Evolutionary conservation across 2,888 invertebrate species (phyloP).

Genomic region (Monoplex corrugatus): DNA sequence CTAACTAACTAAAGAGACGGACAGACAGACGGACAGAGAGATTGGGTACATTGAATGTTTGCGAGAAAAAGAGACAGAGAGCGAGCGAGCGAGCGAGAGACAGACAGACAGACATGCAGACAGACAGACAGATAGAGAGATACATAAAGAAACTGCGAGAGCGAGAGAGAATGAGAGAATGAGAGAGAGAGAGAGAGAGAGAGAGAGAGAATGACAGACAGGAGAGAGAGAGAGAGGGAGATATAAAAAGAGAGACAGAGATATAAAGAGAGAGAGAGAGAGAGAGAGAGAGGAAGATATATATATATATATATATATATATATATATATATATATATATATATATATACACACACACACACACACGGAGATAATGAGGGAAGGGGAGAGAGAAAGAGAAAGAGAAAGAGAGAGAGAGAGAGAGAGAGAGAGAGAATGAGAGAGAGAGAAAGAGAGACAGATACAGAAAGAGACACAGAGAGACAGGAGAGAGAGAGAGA

Average conservation of each 20-base stretch:
- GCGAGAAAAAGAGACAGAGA: too few species aligned
- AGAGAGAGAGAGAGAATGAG: background rate
- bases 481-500: conserved; percentile 16
- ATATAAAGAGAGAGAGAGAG: background rate
- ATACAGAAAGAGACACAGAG: too few species aligned
- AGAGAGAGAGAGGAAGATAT: background rate
- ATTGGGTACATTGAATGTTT: too few species aligned
- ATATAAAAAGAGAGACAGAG: background rate
- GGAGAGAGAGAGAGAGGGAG: background rate
- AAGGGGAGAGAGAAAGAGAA: background rate
- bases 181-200: background rate
- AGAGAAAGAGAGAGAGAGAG: background rate
- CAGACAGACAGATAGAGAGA: too few species aligned
- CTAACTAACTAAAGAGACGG: too few species aligned
- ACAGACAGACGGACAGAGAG: too few species aligned
- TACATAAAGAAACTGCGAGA: too few species aligned
- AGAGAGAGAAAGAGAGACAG: too few species aligned
- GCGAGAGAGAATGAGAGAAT: background rate
- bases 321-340: too few species aligned
- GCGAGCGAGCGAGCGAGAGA: too few species aligned
- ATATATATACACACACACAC: background rate
- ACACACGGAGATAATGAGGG: background rate
- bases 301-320: too few species aligned
- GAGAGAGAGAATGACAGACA: background rate
- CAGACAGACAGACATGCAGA: too few species aligned